A percentile compares a stretch with the other conserved stretches of the same genome.
Evolutionary conservation across 2,888 invertebrate species (phyloP).

Genomic region (Brenthis hecate): DNA sequence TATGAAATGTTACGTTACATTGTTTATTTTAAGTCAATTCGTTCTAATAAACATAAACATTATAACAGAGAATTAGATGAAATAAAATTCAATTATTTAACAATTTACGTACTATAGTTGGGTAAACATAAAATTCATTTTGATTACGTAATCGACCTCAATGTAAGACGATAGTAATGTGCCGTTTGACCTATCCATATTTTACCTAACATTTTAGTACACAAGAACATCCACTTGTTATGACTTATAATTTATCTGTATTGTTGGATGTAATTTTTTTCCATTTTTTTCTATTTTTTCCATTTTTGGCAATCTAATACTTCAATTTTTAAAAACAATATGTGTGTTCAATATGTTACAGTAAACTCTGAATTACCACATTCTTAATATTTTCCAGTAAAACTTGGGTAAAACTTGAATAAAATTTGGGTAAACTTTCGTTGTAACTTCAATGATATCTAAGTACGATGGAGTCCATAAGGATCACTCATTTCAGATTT

Average conservation of each 20-base stretch:
- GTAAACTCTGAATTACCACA: too few relatives aligned
- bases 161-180: slow-evolving; percentile 38
- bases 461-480: too few relatives aligned
- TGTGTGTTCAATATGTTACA: too few relatives aligned
- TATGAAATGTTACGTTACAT: neutral
- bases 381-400: too few relatives aligned
- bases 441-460: too few relatives aligned
- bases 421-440: too few relatives aligned
- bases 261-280: neutral
- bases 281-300: too few relatives aligned
- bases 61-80: slow-evolving; percentile 28
- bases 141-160: slow-evolving; percentile 46
- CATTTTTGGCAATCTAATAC: too few relatives aligned
- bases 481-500: too few relatives aligned
- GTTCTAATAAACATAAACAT: slow-evolving; percentile 2
- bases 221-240: neutral
- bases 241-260: neutral
- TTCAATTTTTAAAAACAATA: too few relatives aligned
- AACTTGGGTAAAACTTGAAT: too few relatives aligned
- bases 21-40: slow-evolving; percentile 4
- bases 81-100: slow-evolving; percentile 38
- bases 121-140: slow-evolving; percentile 42
- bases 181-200: slow-evolving; percentile 38
- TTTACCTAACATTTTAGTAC: slow-evolving; percentile 28
- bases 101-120: slow-evolving; percentile 37